Evolutionary conservation across 1,140 invertebrate genomes (phyloP), one percentile per base, ranked within the genome.

Genomic region (Trachymyrmex cornetzi): DNA sequence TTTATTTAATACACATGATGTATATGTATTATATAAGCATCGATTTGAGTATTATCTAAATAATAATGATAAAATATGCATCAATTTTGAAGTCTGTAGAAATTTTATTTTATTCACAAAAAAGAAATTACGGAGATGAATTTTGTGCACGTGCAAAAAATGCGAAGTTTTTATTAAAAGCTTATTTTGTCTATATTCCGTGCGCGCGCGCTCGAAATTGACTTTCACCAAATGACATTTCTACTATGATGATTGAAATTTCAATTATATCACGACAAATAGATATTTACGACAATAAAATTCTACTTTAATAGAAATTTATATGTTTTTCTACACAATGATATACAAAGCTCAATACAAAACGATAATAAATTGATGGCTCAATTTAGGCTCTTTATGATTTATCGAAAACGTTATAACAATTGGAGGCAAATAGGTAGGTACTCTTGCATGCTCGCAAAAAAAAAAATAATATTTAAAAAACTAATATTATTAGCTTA

Each of bases 301-400:
- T 55, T 66, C n/a, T n/a, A 82, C 12, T 57, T 81, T 4, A 55
- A n/a, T 50, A 16, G 12, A 55, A 82, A 82, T 59, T 7, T 7
- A 1, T 12, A 22, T 22, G 14, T 55, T 14, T 44, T 71, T n/a
- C 11, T 14, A 72, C 5, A 5, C 6, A n/a, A 82, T 7, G 16
- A 82, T 24, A 24, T 74, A 48, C 34, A 27, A 59, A 57, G 12
- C 22, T 71, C 19, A n/a, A 72, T 72, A 57, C 38, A 44, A 72
- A 69, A 80, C 34, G 14, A 66, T 48, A 12, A 61, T 44, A 30
- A 30, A 77, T 44, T 9, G n/a, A n/a, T n/a, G 38, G 16, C 11
- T 61, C 9, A 44, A 30, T n/a, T 38, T 38, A 38, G 34, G 6
- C 0, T 38, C 3, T 24, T 22, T 44, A 63, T 14, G 11, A 2